These are phyloP conservation scores for Lithophane socia DNA, from an alignment of 2,888 invertebrate species.

Conservation along the genomic window DNA sequence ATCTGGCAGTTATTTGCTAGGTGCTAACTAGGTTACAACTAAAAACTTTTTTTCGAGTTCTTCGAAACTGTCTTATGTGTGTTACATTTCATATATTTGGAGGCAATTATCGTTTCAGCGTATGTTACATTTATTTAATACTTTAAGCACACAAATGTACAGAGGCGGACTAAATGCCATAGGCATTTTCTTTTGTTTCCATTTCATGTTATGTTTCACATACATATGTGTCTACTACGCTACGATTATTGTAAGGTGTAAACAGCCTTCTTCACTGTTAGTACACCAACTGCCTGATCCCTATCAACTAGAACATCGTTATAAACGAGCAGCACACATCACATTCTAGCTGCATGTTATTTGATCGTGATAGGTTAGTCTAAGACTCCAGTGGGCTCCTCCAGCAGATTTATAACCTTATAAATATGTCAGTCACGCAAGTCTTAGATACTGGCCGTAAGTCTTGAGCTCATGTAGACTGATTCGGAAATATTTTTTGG, in stretches of 20 bases:
- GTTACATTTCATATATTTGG: neutral
- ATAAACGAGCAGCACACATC: conserved; percentile 54
- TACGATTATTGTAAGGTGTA: neutral
- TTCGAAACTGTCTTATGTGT: neutral
- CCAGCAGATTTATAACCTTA: conserved; percentile 78
- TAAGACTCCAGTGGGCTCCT: conserved; percentile 41
- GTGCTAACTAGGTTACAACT: neutral
- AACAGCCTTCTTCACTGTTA: neutral
- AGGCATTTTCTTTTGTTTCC: too few species aligned
- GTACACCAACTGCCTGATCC: conserved; percentile 5
- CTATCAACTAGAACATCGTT: conserved; percentile 37
- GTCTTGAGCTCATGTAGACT: conserved; percentile 30
- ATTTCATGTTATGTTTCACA: neutral
- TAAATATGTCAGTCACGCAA: conserved; percentile 81
- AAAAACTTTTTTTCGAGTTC: neutral
- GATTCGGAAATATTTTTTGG: conserved; percentile 20
- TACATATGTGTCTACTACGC: neutral
- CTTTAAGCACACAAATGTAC: too few species aligned
- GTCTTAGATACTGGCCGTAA: conserved; percentile 38
- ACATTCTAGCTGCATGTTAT: conserved; percentile 55
- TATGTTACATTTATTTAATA: neutral
- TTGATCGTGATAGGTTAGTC: conserved; percentile 62
- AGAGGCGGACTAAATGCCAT: too few species aligned
- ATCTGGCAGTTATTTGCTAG: neutral
- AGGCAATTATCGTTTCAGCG: neutral